Percentiles rank a stretch among this genome's conserved stretches.
These are phyloP conservation scores for Cylloceria caligata DNA, from an alignment of 2,888 invertebrate genomes.

Conservation along the genomic window DNA sequence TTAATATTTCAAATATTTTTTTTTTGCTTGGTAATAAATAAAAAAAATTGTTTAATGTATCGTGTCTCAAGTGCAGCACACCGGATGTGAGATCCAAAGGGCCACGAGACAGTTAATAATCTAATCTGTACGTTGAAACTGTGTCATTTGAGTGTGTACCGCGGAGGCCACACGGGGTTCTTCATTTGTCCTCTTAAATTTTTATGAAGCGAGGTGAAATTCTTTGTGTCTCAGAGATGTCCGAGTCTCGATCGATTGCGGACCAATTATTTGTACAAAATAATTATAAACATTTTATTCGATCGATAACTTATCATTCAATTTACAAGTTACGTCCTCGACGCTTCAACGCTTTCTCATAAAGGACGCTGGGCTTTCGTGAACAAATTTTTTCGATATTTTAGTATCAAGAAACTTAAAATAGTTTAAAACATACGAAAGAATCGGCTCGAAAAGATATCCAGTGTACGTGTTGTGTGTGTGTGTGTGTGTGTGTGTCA, in stretches of 20 bases:
- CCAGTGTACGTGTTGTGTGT: no score
- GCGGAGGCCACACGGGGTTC: background rate
- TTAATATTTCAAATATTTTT: no score
- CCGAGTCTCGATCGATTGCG: background rate
- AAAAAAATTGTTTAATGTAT: background rate
- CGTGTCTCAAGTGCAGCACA: background rate
- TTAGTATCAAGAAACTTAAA: no score
- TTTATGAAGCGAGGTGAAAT: background rate
- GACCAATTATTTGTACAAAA: background rate
- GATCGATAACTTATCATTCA: no score
- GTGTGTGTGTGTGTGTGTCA: no score
- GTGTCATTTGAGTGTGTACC: slow-evolving; percentile 3
- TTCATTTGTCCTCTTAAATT: background rate
- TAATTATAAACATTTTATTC: no score
- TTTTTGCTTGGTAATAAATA: background rate
- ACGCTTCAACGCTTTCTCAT: no score
- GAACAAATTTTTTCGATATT: no score
- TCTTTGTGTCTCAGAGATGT: background rate
- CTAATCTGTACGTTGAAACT: slow-evolving; percentile 17
- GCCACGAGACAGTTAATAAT: slow-evolving; percentile 1
- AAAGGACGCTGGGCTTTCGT: no score
- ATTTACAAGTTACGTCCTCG: no score
- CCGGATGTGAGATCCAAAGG: slow-evolving; percentile 26
- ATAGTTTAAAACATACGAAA: no score
- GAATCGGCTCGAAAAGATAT: no score